These are phyloP conservation scores for Trochalopteron elliotii DNA, from an alignment of 2,113 vertebrate species.

Conservation along the genomic window DNA sequence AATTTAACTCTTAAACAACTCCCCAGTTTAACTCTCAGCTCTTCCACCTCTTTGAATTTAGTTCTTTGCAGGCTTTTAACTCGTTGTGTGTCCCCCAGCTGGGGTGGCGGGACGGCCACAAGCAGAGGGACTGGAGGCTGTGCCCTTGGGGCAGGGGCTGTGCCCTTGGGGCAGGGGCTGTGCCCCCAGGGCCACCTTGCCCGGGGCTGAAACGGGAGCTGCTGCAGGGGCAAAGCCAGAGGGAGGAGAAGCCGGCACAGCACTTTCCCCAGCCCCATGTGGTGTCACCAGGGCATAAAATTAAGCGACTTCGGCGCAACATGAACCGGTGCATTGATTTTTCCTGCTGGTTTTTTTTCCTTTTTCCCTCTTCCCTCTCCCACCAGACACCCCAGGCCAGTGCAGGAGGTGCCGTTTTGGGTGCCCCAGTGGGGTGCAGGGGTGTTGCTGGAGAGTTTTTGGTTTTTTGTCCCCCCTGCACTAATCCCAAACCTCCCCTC, in stretches of 20 bases:
- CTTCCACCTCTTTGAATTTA: background rate
- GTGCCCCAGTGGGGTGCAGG: background rate
- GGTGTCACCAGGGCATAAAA: slow-evolving; percentile 1
- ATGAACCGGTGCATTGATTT: slow-evolving; percentile 27
- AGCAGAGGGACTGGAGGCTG: accelerated
- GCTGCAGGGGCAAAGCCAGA: background rate
- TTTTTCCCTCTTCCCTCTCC: accelerated
- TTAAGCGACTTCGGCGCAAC: slow-evolving; percentile 20
- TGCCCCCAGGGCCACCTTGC: background rate
- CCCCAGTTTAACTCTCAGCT: accelerated
- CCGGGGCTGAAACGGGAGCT: background rate
- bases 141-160: background rate
- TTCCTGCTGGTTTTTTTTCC: background rate
- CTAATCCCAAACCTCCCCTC: background rate
- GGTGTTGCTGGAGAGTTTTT: background rate
- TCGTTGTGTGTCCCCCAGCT: background rate
- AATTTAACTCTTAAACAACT: background rate
- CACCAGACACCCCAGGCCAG: accelerated
- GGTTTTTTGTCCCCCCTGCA: accelerated
- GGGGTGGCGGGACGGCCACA: accelerated
- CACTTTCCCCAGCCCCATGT: background rate
- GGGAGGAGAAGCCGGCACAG: background rate
- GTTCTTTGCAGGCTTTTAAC: background rate
- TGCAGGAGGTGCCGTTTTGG: background rate
- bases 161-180: background rate